These are phyloP conservation scores for Campopleginae sp. DNA, from an alignment of 2,888 invertebrate genomes.

Conservation along the genomic window DNA sequence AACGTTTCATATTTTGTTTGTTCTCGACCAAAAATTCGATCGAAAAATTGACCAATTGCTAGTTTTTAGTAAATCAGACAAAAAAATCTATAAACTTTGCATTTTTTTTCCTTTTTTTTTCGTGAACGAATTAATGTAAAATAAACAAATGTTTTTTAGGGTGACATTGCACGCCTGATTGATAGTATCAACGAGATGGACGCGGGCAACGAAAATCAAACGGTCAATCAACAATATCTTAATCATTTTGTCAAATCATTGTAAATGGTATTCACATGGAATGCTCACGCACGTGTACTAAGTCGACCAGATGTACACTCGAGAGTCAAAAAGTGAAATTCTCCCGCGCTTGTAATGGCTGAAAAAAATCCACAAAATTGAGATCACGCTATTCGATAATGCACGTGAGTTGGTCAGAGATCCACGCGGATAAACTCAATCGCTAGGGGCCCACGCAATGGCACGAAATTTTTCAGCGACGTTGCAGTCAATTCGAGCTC, in stretches of 20 bases:
- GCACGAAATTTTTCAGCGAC: conserved; percentile 46
- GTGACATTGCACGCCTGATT: not conserved
- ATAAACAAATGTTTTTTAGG: not conserved
- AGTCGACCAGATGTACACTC: conserved; percentile 53
- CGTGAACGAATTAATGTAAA: not conserved
- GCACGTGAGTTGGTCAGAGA: conserved; percentile 42
- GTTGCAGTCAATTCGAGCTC: conserved; percentile 40
- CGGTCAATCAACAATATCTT: conserved; percentile 4
- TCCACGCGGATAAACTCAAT: conserved; percentile 55
- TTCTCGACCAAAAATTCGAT: too few relatives aligned
- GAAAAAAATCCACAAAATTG: conserved; percentile 53
- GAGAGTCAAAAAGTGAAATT: conserved; percentile 39
- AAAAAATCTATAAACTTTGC: too few relatives aligned
- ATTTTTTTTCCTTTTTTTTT: too few relatives aligned
- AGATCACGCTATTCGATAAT: conserved; percentile 60
- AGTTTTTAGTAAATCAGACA: too few relatives aligned
- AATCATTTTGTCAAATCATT: conserved; percentile 14
- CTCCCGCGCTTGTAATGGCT: conserved; percentile 28
- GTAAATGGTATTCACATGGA: conserved; percentile 18
- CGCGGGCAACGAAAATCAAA: not conserved
- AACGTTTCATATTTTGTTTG: not conserved
- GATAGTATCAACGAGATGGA: not conserved
- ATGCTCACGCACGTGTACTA: conserved; percentile 31
- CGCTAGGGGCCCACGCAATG: conserved; percentile 46
- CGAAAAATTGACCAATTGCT: too few relatives aligned